Evolutionary conservation across 1,140 invertebrate species (phyloP), one percentile per base, ranked within the genome.

Genomic region (Teleogryllus occipitalis): DNA sequence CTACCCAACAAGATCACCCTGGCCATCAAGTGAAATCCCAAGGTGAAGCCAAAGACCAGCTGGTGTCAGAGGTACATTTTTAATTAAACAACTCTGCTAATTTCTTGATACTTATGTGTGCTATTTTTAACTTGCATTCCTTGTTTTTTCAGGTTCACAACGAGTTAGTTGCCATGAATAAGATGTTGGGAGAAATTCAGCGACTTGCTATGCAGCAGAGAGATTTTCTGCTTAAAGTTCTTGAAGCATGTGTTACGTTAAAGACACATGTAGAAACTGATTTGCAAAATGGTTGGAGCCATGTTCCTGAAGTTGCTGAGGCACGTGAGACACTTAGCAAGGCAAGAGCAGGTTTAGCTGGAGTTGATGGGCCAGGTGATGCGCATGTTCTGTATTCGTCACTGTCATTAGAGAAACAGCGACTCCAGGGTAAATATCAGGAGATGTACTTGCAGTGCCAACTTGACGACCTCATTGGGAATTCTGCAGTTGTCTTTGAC

Each of bases 231-330:
- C 87, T 92, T 77, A 92, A 92, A 84, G 91, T 93, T n/a, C 86
- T 92, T 47, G 92, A 93, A 82, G 90, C 91, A 15, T 92, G 92
- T 84, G 91, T 92, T 14, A 92, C 91, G 77, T 85, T 93, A 75
- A 93, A 93, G 83, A 91, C 90, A 39, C 91, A 92, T 84, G 90
- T 93, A 22, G 92, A 93, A 85, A 90, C 90, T 4, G 92, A 93
- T 82, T 85, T 93, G 27, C 90, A 91, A 65, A 92, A 90, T 82
- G 91, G 90, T 78, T 88, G 88, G 86, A 89, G 88, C 21, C 89
- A 91, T 77, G 88, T 90, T 48, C 88, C 88, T 2, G 92, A 92
- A 83, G 87, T 92, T 82, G 87, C 88, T 46, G 91, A 92, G 80
- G 89, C 90, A 8, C 88, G 90, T 46, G 91, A 92, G 81, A 87